Conservation (phyloP, 1,140 invertebrate genomes). For the Sinella curviseta region DNA sequence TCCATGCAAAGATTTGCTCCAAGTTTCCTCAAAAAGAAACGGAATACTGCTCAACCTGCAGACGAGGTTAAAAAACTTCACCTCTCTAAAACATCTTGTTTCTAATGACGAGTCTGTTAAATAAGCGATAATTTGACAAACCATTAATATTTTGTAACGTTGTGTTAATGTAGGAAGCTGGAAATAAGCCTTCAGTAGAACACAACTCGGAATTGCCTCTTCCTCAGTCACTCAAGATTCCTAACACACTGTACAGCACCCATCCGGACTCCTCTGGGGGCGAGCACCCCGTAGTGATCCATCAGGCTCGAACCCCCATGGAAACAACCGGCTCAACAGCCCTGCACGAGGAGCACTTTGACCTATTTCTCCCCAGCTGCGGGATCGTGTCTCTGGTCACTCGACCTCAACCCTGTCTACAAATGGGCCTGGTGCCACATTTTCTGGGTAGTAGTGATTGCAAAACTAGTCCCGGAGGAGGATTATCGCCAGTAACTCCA, state of each 20-base stretch:
- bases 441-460: background rate
- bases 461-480: background rate
- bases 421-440: background rate
- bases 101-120: too few species aligned
- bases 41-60: background rate
- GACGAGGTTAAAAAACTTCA: background rate
- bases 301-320: background rate
- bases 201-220: background rate
- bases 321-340: background rate
- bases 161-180: background rate
- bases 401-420: background rate
- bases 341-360: background rate
- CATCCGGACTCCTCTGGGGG: too few species aligned
- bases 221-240: background rate
- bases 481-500: constrained; percentile 21
- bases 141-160: too few species aligned
- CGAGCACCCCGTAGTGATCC: too few species aligned
- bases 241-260: background rate
- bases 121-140: too few species aligned
- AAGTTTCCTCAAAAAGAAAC: background rate
- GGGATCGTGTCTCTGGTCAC: constrained; percentile 38
- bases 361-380: constrained; percentile 43
- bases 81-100: too few species aligned
- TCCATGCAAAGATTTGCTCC: constrained; percentile 17
- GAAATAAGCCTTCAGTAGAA: background rate